Evolutionary conservation across 2,113 vertebrate genomes (phyloP).

Genomic region (Petaurus breviceps): DNA sequence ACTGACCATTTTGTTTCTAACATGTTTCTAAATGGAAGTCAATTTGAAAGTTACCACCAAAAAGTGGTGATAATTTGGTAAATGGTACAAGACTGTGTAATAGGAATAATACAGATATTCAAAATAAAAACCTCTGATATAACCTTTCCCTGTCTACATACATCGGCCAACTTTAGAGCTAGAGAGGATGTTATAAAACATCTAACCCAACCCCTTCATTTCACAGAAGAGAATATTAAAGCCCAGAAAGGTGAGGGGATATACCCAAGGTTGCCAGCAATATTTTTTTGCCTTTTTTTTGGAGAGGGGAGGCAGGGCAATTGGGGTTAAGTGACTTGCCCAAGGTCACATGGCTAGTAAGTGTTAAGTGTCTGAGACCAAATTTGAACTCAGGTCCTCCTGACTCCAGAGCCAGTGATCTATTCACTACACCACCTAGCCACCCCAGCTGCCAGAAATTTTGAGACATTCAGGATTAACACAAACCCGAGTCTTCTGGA

Average conservation of each 20-base stretch:
- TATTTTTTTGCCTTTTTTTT: background rate
- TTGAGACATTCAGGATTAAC: background rate
- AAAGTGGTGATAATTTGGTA: background rate
- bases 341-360: too few species aligned
- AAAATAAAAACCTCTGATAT: conserved; percentile 61
- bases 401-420: too few species aligned
- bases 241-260: background rate
- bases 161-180: background rate
- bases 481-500: background rate
- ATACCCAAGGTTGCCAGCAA: background rate
- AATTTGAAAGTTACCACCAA: conserved; percentile 35
- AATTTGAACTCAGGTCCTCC: too few species aligned
- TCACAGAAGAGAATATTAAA: background rate
- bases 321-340: too few species aligned
- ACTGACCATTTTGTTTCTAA: conserved; percentile 55
- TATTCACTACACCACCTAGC: too few species aligned
- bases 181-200: background rate
- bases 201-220: background rate
- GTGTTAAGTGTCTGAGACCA: too few species aligned
- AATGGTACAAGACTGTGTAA: conserved; percentile 65
- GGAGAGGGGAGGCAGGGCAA: too few species aligned
- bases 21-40: conserved; percentile 69
- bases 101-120: conserved; percentile 60
- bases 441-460: background rate
- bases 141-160: background rate